These are phyloP conservation scores for Oryzias dopingdopingensis DNA, from an alignment of 2,797 vertebrate species.

Conservation along the genomic window DNA sequence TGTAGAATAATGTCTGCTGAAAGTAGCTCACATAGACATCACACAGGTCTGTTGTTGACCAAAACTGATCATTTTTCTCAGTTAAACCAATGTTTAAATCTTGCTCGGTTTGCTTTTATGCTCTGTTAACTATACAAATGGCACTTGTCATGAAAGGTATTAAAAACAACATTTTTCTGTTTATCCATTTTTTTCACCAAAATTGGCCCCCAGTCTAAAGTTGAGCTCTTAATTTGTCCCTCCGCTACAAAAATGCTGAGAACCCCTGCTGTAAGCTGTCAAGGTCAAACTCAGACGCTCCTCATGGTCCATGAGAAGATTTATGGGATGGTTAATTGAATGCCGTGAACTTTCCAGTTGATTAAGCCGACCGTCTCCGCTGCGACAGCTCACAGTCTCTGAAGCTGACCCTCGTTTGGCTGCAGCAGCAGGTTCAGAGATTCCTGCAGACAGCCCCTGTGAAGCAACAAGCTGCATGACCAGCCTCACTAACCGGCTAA, in stretches of 20 bases:
- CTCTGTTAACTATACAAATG: no score
- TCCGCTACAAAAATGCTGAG: background rate
- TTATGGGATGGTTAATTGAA: conserved; percentile 64
- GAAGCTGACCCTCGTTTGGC: conserved; percentile 49
- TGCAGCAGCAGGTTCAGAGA: conserved; percentile 31
- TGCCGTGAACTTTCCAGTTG: conserved; percentile 55
- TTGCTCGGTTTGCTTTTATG: no score
- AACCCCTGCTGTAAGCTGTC: background rate
- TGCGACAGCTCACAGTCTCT: conserved; percentile 31
- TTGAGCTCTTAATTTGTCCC: no score
- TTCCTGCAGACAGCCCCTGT: conserved; percentile 34
- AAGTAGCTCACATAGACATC: no score
- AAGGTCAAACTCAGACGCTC: conserved; percentile 6
- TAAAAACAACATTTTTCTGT: no score
- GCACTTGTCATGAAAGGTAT: no score
- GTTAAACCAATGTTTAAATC: no score
- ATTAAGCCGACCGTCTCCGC: conserved; percentile 56
- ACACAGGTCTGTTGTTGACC: no score
- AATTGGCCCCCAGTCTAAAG: no score
- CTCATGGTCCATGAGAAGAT: conserved; percentile 41
- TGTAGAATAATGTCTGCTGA: no score
- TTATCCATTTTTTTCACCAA: no score
- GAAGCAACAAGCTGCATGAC: conserved; percentile 39
- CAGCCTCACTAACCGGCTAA: conserved; percentile 50
- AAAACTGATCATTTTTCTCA: no score